phyloP scores from a whole-genome alignment of 92 coral and sea anemone genomes.

The Virgularia gustaviana region DNA sequence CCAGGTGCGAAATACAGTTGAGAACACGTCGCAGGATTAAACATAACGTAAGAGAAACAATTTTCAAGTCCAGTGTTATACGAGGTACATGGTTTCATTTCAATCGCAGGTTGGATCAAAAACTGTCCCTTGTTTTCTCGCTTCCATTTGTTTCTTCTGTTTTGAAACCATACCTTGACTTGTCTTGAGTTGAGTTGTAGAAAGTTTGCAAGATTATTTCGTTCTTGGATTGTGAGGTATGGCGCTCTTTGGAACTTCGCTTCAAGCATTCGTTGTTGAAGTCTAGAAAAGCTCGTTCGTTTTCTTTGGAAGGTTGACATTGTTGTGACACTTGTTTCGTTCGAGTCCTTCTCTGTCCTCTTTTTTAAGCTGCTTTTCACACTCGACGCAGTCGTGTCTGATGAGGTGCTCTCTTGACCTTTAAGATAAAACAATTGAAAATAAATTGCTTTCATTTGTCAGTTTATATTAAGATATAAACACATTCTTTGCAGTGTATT shows the following conservation, averaged over 20 bases:
- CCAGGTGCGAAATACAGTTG: constrained; percentile 18
- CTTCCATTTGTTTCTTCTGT: constrained; percentile 35
- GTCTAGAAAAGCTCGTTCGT: constrained; percentile 28
- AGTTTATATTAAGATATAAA: too few species aligned
- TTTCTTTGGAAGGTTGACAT: constrained; percentile 25
- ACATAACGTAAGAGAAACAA: constrained; percentile 19
- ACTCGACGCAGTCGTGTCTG: too few species aligned
- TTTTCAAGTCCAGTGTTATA: constrained; percentile 13
- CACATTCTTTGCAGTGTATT: too few species aligned
- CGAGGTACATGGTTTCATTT: constrained; percentile 21
- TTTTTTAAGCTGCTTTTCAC: neutral
- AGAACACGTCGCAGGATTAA: constrained; percentile 25
- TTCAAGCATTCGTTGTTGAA: constrained; percentile 35
- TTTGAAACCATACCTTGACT: constrained; percentile 39
- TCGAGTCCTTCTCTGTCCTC: neutral
- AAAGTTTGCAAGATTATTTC: constrained; percentile 24
- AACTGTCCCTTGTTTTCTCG: constrained; percentile 30
- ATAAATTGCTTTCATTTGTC: too few species aligned
- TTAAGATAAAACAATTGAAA: too few species aligned
- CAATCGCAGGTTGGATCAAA: constrained; percentile 26
- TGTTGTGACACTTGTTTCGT: neutral
- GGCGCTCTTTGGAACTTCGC: constrained; percentile 33
- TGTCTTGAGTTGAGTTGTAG: constrained; percentile 30
- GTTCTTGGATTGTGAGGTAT: constrained; percentile 35
- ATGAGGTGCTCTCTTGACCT: too few species aligned